Evolutionary conservation across 2,797 vertebrate genomes (phyloP), one percentile per base, ranked within the genome.

Genomic region (Cygnus olor): DNA sequence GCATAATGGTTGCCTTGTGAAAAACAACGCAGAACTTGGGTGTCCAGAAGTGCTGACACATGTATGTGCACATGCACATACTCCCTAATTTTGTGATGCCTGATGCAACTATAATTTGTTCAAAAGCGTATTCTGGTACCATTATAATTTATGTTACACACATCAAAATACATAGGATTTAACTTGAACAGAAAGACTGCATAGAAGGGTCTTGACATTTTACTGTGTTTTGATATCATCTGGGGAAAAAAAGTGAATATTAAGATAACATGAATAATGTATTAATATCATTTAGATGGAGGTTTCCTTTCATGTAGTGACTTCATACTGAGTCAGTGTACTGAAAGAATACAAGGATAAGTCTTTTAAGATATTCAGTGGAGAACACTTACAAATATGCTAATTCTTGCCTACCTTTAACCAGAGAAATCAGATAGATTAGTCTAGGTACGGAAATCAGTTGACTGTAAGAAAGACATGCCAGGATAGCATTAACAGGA

Each of bases 51-150:
- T 5, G 12, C 19, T 42, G 27, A 17, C 6, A 66, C 30, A 30
- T 0, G 0, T 1, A 2, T 7, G 5, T 22, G 14, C 6, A 63
- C 14, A 20, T 6, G 56, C 5, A 19, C 6, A 38, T 12, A 8
- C 3, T 4, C 19, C 17, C 34, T 45, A 20, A 15, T 65, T 36
- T 17, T 58, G 63, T 2, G 14, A 16, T 30, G 44, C 2, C 14
- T 14, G 7, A 61, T 49, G 8, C 10, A 51, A 77, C 14, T 10
- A 36, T 15, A 34, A 71, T 15, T 54, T 71, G 15, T 28, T 80
- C 42, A 73, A 44, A 83, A 54, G 17, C 2, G 16, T 5, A 34
- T 2, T 30, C 8, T 10, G 10, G 6, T 21, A 51, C 8, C 1
- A 11, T 56, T 53, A 56, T 78, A 28, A 32, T 49, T 57, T 34